A percentile compares a stretch with the other conserved stretches of the same genome.
Evolutionary conservation across 2,888 invertebrate species (phyloP).

Genomic region (Sycophila texana): DNA sequence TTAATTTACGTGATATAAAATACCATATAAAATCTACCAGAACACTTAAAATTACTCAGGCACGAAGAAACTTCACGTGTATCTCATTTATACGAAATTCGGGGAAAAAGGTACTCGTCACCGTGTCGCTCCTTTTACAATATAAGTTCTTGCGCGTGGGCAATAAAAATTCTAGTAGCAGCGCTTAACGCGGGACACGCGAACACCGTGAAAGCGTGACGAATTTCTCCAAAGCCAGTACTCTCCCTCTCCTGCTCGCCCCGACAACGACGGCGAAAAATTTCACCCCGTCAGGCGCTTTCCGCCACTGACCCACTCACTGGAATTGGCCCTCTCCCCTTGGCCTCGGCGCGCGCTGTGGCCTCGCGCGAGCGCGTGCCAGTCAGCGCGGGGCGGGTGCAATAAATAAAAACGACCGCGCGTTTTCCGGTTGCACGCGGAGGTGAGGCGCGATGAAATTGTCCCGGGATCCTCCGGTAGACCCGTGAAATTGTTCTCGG

Average conservation of each 20-base stretch:
- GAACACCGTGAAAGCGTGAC: conserved; percentile 45
- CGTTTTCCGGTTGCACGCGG: conserved; percentile 4
- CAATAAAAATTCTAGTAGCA: background rate
- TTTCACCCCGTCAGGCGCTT: conserved; percentile 33
- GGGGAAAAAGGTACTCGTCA: background rate
- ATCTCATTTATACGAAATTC: background rate
- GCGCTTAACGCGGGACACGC: background rate
- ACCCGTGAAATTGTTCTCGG: conserved; percentile 40
- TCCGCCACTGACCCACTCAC: conserved; percentile 38
- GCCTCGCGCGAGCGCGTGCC: conserved; percentile 12
- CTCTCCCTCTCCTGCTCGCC: background rate
- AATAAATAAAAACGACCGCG: conserved; percentile 38
- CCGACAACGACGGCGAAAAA: conserved; percentile 18
- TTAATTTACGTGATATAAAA: background rate
- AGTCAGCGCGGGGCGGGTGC: background rate
- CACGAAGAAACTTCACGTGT: background rate
- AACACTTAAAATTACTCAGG: background rate
- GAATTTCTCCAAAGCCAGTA: conserved; percentile 4
- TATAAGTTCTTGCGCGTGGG: background rate
- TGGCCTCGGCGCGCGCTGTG: background rate
- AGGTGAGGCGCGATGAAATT: conserved; percentile 13
- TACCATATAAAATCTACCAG: background rate
- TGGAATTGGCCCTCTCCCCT: background rate
- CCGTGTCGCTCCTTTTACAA: background rate
- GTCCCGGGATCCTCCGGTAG: conserved; percentile 17